A percentile compares a stretch with the other conserved stretches of the same genome.
Evolutionary conservation across 64 coral and sea anemone genomes (phyloP).

Genomic region (Stichodactyla helianthus): DNA sequence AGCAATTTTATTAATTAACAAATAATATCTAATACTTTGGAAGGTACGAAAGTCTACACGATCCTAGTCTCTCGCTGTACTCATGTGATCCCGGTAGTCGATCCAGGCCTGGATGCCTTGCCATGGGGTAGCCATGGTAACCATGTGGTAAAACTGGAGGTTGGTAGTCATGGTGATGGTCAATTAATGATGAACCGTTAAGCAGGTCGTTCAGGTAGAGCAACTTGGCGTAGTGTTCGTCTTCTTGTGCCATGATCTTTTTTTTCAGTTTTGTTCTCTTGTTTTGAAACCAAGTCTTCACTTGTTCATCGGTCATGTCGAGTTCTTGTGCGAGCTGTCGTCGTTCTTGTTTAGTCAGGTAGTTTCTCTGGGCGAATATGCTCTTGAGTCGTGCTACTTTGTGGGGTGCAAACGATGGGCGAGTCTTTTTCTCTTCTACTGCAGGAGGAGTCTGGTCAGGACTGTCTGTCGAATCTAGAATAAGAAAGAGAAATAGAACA

Average conservation of each 20-base stretch:
- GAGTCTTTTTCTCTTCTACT: neutral
- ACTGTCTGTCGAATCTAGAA: neutral
- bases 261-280: constrained; percentile 41
- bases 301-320: constrained; percentile 43
- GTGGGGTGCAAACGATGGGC: constrained; percentile 5
- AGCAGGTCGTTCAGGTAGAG: constrained; percentile 21
- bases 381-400: constrained; percentile 22
- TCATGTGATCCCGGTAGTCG: neutral
- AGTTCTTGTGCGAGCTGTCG: neutral
- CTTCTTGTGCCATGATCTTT: constrained; percentile 10
- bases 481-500: neutral
- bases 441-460: neutral
- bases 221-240: constrained; percentile 32
- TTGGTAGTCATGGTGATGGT: constrained; percentile 18
- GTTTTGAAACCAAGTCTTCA: constrained; percentile 58
- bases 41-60: neutral
- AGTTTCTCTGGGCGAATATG: constrained; percentile 19
- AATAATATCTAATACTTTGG: neutral
- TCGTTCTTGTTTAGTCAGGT: constrained; percentile 26
- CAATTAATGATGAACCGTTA: neutral
- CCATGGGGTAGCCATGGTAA: neutral
- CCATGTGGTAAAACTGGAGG: neutral
- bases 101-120: neutral
- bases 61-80: neutral
- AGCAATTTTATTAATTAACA: neutral